A percentile compares a stretch with the other conserved stretches of the same genome.
phyloP scores from a whole-genome alignment of 2,113 vertebrate genomes.

The Bambusicola thoracicus region DNA sequence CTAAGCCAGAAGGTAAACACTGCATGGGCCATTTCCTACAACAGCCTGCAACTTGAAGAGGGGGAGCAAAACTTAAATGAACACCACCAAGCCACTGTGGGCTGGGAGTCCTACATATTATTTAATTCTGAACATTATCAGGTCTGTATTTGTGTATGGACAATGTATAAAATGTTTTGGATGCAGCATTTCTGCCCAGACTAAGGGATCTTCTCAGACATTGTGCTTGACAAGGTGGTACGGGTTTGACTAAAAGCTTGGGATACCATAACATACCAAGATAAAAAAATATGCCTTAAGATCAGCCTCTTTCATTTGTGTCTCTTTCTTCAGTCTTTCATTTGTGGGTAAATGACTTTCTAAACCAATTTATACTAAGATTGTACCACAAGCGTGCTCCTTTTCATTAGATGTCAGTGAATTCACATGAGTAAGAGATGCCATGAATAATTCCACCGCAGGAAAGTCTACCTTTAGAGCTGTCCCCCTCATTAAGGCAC shows the following conservation, averaged over 20 bases:
- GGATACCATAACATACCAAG: background rate
- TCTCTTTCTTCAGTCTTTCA: background rate
- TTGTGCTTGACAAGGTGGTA: background rate
- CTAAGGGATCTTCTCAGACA: background rate
- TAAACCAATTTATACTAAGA: background rate
- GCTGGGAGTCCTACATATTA: background rate
- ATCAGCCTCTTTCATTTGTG: background rate
- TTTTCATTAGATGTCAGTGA: background rate
- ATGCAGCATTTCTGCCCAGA: background rate
- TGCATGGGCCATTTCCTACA: background rate
- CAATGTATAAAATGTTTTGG: rapidly evolving
- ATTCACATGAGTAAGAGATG: background rate
- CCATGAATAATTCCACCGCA: background rate
- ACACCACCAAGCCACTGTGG: background rate
- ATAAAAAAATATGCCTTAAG: background rate
- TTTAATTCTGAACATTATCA: background rate
- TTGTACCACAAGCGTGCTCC: background rate
- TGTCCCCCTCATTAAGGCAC: background rate
- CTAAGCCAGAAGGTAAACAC: background rate
- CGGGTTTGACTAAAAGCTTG: background rate
- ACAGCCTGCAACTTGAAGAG: background rate
- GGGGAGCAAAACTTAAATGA: too few relatives aligned
- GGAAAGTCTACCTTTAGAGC: background rate
- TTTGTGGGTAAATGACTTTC: background rate
- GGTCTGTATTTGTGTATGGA: rapidly evolving